Percentiles rank a stretch among this genome's conserved stretches.
These are phyloP conservation scores for Polypterus bichir DNA, from an alignment of 2,113 vertebrate genomes.

Conservation along the genomic window DNA sequence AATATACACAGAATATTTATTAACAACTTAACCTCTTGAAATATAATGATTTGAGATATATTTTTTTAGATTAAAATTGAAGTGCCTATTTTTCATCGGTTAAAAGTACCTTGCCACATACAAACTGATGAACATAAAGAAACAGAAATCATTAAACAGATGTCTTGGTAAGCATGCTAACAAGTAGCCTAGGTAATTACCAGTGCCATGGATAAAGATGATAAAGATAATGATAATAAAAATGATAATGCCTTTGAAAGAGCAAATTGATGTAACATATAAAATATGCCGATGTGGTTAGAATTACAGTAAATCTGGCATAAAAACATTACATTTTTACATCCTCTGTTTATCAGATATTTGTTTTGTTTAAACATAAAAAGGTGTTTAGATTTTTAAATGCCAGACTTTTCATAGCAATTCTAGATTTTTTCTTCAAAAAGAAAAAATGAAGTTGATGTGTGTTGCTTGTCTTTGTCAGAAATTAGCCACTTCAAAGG, in stretches of 20 bases:
- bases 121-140: neutral
- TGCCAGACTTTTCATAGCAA: too few species aligned
- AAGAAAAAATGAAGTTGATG: too few species aligned
- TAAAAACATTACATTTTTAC: too few species aligned
- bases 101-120: neutral
- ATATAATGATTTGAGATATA: too few species aligned
- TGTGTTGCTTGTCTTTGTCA: too few species aligned
- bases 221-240: slow-evolving; percentile 4
- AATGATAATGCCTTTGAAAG: slow-evolving; percentile 8
- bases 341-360: too few species aligned
- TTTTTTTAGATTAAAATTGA: neutral
- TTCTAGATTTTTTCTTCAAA: too few species aligned
- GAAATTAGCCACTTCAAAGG: too few species aligned
- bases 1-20: slow-evolving; percentile 19
- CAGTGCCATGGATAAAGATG: slow-evolving; percentile 20
- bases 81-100: slow-evolving; percentile 10
- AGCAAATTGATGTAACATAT: slow-evolving; percentile 23
- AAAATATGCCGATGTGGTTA: slow-evolving; percentile 1
- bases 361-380: too few species aligned
- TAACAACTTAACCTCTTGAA: slow-evolving; percentile 18
- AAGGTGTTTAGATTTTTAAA: too few species aligned
- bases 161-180: slow-evolving; percentile 1
- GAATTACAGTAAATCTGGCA: too few species aligned
- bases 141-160: neutral
- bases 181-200: slow-evolving; percentile 2